A percentile compares a stretch with the other conserved stretches of the same genome.
Conservation (phyloP, 2,797 vertebrate species). For the Liparis tanakae region DNA sequence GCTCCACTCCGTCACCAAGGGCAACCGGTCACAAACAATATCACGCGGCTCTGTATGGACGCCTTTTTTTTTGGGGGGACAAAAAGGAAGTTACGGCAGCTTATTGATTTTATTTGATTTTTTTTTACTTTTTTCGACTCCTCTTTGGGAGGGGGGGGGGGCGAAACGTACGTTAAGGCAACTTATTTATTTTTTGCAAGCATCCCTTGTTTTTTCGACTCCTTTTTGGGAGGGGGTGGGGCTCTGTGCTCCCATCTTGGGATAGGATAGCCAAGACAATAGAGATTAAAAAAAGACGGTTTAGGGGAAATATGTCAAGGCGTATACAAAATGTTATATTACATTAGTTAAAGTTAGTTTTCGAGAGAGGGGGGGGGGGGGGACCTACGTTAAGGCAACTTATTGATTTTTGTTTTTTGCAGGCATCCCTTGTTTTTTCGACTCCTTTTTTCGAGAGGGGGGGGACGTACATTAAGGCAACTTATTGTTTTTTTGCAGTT, state of each 20-base stretch:
- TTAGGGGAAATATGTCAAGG: too few relatives aligned
- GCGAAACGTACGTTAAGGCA: too few relatives aligned
- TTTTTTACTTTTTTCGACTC: background rate
- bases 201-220: background rate
- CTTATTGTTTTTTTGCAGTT: conserved; percentile 14
- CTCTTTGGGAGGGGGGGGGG: background rate
- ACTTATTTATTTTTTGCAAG: conserved; percentile 15
- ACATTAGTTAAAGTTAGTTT: too few relatives aligned
- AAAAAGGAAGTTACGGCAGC: background rate
- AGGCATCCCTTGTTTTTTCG: too few relatives aligned
- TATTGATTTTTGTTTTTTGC: conserved; percentile 35
- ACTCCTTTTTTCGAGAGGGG: background rate
- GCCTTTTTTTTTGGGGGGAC: background rate
- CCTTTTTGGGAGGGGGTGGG: background rate
- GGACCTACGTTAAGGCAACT: too few relatives aligned
- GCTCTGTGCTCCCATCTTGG: too few relatives aligned
- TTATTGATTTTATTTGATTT: conserved; percentile 13
- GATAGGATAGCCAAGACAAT: too few relatives aligned
- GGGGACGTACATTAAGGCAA: too few relatives aligned
- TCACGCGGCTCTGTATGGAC: background rate
- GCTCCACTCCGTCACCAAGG: background rate
- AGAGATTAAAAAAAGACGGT: too few relatives aligned
- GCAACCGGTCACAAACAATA: background rate
- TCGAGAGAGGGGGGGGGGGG: too few relatives aligned
- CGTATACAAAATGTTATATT: too few relatives aligned